A percentile compares a stretch with the other conserved stretches of the same genome.
Evolutionary conservation across 35 echinoderm and acorn worm genomes (phyloP).

Genomic region (Strongylocentrotus purpuratus): DNA sequence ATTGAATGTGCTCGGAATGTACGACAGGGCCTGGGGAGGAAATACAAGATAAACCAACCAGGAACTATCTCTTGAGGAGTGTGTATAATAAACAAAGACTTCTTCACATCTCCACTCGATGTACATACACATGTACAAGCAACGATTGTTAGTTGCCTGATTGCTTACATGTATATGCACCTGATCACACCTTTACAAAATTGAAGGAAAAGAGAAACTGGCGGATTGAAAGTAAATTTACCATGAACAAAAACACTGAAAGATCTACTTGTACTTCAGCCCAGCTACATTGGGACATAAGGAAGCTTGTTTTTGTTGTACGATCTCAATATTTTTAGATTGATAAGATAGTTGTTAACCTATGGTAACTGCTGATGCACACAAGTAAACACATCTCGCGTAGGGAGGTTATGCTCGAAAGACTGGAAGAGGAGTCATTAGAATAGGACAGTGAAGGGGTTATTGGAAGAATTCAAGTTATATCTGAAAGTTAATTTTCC

Average conservation of each 20-base stretch:
- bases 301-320: too few species aligned
- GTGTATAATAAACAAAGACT: neutral
- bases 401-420: too few species aligned
- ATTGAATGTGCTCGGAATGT: neutral
- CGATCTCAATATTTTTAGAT: too few species aligned
- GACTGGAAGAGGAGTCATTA: too few species aligned
- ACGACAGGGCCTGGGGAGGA: neutral
- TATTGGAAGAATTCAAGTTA: too few species aligned
- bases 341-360: too few species aligned
- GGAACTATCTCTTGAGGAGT: neutral
- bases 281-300: too few species aligned
- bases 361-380: too few species aligned
- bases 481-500: too few species aligned
- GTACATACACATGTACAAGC: neutral
- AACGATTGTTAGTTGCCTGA: neutral
- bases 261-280: neutral
- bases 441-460: too few species aligned
- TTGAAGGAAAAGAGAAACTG: neutral
- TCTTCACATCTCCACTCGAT: neutral
- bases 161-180: neutral
- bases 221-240: neutral
- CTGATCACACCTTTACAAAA: neutral
- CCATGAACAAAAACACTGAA: neutral
- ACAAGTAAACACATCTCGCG: too few species aligned
- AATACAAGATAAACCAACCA: neutral